phyloP scores from a whole-genome alignment of 1,140 invertebrate species.

The Hyposmocoma kahamanoa region DNA sequence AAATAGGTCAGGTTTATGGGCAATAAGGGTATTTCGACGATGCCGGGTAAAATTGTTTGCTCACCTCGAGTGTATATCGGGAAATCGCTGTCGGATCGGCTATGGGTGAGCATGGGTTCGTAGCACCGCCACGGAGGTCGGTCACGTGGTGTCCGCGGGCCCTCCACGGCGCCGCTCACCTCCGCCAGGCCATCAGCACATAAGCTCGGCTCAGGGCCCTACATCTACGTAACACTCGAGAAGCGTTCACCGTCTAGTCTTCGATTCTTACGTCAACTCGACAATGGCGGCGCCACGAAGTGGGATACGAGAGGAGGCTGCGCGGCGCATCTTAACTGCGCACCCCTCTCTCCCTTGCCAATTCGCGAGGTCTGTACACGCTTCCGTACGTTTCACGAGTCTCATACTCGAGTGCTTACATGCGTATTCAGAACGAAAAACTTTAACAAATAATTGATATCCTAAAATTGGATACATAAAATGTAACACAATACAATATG shows the following conservation, averaged over 20 bases:
- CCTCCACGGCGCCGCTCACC: constrained; percentile 66
- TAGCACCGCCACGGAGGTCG: constrained; percentile 72
- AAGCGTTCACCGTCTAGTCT: constrained; percentile 35
- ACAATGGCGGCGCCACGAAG: constrained; percentile 51
- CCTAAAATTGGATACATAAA: no score
- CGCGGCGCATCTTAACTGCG: constrained; percentile 59
- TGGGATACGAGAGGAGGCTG: constrained; percentile 48
- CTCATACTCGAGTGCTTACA: no score
- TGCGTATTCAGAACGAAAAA: background rate
- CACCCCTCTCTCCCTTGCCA: constrained; percentile 47
- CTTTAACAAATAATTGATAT: background rate
- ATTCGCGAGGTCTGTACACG: constrained; percentile 16
- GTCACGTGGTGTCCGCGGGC: constrained; percentile 56
- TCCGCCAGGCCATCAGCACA: constrained; percentile 44
- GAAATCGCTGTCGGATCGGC: constrained; percentile 87
- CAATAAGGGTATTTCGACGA: no score
- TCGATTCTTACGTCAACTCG: constrained; percentile 37
- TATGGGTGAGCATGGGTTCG: constrained; percentile 83
- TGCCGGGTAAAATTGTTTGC: no score
- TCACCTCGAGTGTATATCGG: constrained; percentile 79
- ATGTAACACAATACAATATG: no score
- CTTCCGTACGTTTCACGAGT: constrained; percentile 1
- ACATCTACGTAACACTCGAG: constrained; percentile 31
- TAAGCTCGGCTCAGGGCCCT: constrained; percentile 42
- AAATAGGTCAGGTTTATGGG: no score